A percentile compares a stretch with the other conserved stretches of the same genome.
These are phyloP conservation scores for Salminus brasiliensis DNA, from an alignment of 2,113 vertebrate genomes.

Conservation along the genomic window DNA sequence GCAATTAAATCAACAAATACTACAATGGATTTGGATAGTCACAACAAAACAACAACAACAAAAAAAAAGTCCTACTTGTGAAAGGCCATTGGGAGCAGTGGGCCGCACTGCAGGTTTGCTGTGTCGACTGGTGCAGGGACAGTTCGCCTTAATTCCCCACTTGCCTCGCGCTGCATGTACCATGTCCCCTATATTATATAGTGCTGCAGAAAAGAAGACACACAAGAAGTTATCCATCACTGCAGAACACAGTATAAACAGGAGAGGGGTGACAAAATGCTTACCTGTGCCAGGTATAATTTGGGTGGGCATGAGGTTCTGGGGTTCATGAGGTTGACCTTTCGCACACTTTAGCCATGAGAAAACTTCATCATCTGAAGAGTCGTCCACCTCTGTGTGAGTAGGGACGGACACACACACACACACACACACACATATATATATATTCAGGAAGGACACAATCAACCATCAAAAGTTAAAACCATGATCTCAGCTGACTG, in stretches of 20 bases:
- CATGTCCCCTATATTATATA: conserved; percentile 99
- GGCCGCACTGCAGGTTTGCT: conserved; percentile 89
- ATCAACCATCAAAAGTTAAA: too few species aligned
- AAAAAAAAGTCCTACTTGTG: conserved; percentile 84
- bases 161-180: conserved; percentile 96
- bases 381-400: conserved; percentile 85
- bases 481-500: too few species aligned
- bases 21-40: too few species aligned
- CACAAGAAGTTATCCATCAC: not conserved
- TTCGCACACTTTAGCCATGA: conserved; percentile 98
- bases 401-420: conserved; percentile 57
- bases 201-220: conserved; percentile 73
- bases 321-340: conserved; percentile 96
- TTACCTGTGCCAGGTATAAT: conserved; percentile 98
- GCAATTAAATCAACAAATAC: too few species aligned
- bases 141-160: conserved; percentile 99
- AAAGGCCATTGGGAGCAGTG: conserved; percentile 92
- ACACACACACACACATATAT: too few species aligned
- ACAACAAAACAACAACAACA: too few species aligned
- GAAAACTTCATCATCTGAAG: conserved; percentile 94
- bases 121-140: conserved; percentile 93
- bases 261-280: not conserved
- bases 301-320: conserved; percentile 99
- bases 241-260: not conserved
- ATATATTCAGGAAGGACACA: too few species aligned